Conservation (phyloP, 1,140 invertebrate genomes). For the Nautilus pompilius region DNA sequence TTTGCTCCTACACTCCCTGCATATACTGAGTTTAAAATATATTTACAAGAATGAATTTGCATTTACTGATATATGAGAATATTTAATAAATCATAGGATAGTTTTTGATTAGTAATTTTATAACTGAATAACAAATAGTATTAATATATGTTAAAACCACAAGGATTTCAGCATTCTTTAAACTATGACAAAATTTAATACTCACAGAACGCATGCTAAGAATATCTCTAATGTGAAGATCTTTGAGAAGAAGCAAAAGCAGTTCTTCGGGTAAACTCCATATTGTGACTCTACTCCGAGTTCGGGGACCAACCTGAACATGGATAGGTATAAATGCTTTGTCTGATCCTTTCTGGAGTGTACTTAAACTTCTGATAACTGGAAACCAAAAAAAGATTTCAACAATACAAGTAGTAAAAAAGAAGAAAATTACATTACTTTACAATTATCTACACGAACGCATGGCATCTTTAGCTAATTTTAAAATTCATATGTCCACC, state of each 20-base stretch:
- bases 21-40: background rate
- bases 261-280: conserved; percentile 50
- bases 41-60: background rate
- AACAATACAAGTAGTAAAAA: no score
- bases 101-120: background rate
- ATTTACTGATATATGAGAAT: background rate
- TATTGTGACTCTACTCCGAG: conserved; percentile 35
- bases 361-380: conserved; percentile 26
- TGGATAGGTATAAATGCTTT: conserved; percentile 34
- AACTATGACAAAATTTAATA: conserved; percentile 1
- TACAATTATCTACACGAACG: no score
- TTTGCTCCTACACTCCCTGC: no score
- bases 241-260: conserved; percentile 36
- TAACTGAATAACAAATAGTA: background rate
- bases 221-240: conserved; percentile 45
- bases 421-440: no score
- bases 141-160: background rate
- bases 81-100: background rate
- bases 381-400: conserved; percentile 12
- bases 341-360: conserved; percentile 24
- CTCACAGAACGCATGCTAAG: conserved; percentile 45
- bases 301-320: conserved; percentile 28
- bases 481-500: no score
- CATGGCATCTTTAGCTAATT: no score
- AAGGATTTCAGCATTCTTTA: background rate